A percentile compares a stretch with the other conserved stretches of the same genome.
Evolutionary conservation across 2,888 invertebrate genomes (phyloP).

Genomic region (Julus scandinavius): DNA sequence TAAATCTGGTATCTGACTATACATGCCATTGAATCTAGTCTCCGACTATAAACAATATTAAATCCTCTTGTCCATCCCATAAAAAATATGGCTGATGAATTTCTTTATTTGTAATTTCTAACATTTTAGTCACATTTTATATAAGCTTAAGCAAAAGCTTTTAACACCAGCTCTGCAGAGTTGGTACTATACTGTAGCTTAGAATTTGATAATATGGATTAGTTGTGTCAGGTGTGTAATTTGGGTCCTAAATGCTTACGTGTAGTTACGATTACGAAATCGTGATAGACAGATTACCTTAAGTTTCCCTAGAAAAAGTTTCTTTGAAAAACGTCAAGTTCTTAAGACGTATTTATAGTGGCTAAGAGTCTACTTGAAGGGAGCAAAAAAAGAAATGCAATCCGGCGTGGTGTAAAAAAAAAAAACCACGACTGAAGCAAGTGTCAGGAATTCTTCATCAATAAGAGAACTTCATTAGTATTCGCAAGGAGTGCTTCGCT

Average conservation of each 20-base stretch:
- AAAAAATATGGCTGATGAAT: no score
- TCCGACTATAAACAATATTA: no score
- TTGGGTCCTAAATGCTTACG: constrained; percentile 12
- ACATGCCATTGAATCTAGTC: no score
- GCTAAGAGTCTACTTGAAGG: constrained; percentile 40
- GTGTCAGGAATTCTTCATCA: constrained; percentile 37
- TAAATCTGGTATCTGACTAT: no score
- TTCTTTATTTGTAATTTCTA: no score
- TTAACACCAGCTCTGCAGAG: no score
- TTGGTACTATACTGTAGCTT: neutral
- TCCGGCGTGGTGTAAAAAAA: constrained; percentile 12
- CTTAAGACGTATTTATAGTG: constrained; percentile 43
- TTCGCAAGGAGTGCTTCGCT: constrained; percentile 8
- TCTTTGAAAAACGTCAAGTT: constrained; percentile 42
- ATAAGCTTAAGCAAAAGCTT: no score
- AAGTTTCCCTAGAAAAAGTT: constrained; percentile 1
- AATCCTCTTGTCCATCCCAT: no score
- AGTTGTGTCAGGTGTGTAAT: constrained; percentile 22
- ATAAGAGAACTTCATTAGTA: constrained; percentile 43
- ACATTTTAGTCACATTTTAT: no score
- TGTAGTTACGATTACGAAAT: neutral
- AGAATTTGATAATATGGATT: neutral
- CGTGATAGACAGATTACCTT: constrained; percentile 39
- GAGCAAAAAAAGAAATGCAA: neutral
- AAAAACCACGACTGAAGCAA: constrained; percentile 29